Evolutionary conservation across 2,888 invertebrate species (phyloP), one percentile per base, ranked within the genome.

Genomic region (Eugnorisma glareosa): DNA sequence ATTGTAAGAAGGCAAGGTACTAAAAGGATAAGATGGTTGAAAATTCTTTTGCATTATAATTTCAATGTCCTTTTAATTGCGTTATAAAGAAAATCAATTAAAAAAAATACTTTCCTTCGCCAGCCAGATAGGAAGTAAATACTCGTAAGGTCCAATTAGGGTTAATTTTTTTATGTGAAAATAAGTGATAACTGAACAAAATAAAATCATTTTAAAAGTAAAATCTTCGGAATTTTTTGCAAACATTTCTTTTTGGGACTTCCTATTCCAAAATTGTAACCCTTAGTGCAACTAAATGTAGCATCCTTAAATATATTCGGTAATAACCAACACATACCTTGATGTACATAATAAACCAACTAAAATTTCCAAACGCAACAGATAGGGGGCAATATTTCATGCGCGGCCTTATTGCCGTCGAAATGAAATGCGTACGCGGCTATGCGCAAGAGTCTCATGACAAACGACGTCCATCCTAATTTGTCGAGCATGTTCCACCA

Each of bases 391-490:
- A 89, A 94, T 94, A 93, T 91, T 91, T 94, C 92, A 94, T 90
- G 82, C 66, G 81, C 71, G 81, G 87, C 87, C 90, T 89, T 93
- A 92, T 92, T 90, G 88, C 90, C 85, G 79, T 75, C 86, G 89
- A 91, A 92, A 93, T 91, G 91, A 90, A 93, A 92, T 89, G 90
- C 89, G 90, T 91, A 89, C 69, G 69, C 73, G 86, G 80, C 86
- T 84, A 84, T 75, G 73, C 77, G 79, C 77, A 28, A 64, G 73
- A 84, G 83, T 77, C 75, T 82, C 88, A 91, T 95, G 95, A 96
- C 94, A 95, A 95, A 96, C 93, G 94, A 93, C 89, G 92, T 88
- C 88, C 90, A 87, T 92, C 91, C 93, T 94, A 95, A 96, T 95
- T 95, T 95, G 95, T 95, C 93, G 90, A 91, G 91, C 88, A 87